Conservation (phyloP, 2,888 invertebrate genomes). For the Mythimna loreyi region DNA sequence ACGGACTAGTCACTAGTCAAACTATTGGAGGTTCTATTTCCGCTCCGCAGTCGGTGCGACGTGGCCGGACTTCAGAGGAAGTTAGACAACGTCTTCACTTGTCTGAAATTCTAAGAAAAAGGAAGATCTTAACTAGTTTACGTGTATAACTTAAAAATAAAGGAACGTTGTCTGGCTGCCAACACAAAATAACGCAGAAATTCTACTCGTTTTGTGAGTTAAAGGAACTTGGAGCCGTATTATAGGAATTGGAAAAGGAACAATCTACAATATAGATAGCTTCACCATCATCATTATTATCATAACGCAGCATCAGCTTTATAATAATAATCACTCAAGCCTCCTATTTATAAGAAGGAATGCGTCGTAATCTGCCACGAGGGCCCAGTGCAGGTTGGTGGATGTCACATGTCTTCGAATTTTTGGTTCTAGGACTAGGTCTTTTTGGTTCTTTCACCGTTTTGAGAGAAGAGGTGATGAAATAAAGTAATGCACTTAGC, state of each 20-base stretch:
- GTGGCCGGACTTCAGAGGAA: neutral
- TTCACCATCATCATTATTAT: no score
- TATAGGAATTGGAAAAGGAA: neutral
- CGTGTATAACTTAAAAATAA: conserved; percentile 54
- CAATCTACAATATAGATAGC: no score
- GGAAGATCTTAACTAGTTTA: conserved; percentile 51
- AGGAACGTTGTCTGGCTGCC: conserved; percentile 23
- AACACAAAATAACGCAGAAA: neutral
- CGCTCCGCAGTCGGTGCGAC: neutral
- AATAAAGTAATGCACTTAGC: no score
- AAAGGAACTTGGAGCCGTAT: neutral
- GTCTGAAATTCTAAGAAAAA: conserved; percentile 50
- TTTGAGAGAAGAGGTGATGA: no score
- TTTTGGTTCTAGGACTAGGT: no score
- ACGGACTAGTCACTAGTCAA: neutral
- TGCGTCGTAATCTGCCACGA: no score
- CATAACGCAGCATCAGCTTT: no score
- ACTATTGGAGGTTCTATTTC: neutral
- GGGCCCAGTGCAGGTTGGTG: no score
- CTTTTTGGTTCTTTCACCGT: no score
- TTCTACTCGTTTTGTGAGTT: neutral
- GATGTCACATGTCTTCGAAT: no score
- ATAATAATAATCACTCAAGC: no score
- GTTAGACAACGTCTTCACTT: conserved; percentile 34
- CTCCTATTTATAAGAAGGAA: no score